Evolutionary conservation across 2,113 vertebrate genomes (phyloP), one percentile per base, ranked within the genome.

Genomic region (Elephas maximus): DNA sequence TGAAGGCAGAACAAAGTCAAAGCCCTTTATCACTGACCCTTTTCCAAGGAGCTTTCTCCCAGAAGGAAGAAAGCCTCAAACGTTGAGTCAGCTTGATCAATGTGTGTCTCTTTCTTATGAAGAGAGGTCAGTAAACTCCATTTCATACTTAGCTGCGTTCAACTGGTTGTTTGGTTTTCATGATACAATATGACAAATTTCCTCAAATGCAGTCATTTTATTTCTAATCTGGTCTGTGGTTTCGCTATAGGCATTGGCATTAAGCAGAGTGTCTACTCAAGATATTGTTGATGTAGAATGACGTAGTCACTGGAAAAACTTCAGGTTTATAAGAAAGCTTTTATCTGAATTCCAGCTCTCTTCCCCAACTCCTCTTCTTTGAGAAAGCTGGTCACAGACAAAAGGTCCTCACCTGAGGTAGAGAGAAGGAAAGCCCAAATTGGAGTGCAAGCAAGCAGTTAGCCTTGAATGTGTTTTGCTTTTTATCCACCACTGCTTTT

Each of bases 101-200:
- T 88, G 26, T 15, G 30, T 20, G 12, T 18, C 23, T 95, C 81
- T 87, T 97, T 73, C 30, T 73, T 95, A 57, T 2, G 87, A 44
- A 73, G 1, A 78, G 63, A 94, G 79, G 76, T 92, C 97, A 90
- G 44, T 53, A 88, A 73, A 94, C 44, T 88, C 87, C 73, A 95
- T 96, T 90, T 96, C 65, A 90, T 90, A 93, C 84, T 44, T 78
- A 97, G 92, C 83, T 78, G 23, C 45, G 26, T 93, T 91, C 90
- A 91, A 48, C 45, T 73, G 44, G 33, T 82, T 91, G 62, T 62
- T 77, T 8, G 9, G 24, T 87, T 85, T 92, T 48, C 44, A 18
- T 53, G 9, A 90, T 83, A 37, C 26, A 2, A 20, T 71, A 30
- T 73, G 74, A 91, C 71, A 60, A 21, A 62, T 17, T 71, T 87